These are phyloP conservation scores for Sebastes diaconus DNA, from an alignment of 2,797 vertebrate species.

Conservation along the genomic window DNA sequence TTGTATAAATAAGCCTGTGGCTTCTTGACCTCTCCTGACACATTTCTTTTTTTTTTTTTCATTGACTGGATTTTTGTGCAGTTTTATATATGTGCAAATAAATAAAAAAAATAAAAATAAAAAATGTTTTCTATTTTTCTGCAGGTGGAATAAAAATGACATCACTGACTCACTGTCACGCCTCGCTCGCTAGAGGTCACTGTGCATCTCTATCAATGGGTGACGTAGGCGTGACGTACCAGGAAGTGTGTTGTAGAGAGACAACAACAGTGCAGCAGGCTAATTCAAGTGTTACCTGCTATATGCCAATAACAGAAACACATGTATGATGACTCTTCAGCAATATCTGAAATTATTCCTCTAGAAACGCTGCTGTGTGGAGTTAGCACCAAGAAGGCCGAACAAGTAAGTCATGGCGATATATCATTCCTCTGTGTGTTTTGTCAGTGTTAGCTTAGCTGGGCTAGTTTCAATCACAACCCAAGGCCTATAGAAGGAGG, in stretches of 20 bases:
- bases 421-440: not conserved
- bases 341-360: not conserved
- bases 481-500: too few relatives aligned
- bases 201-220: accelerated
- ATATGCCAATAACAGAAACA: not conserved
- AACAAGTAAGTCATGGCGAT: conserved; percentile 42
- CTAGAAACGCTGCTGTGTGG: not conserved
- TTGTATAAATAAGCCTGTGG: too few relatives aligned
- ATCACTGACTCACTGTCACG: conserved; percentile 20
- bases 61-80: too few relatives aligned
- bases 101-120: too few relatives aligned
- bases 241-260: conserved; percentile 38
- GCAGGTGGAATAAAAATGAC: conserved; percentile 47
- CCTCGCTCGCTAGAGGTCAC: conserved; percentile 57
- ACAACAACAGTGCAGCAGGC: not conserved
- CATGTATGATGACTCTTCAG: not conserved
- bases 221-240: conserved; percentile 56
- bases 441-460: not conserved
- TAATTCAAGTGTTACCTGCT: not conserved
- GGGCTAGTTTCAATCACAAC: not conserved
- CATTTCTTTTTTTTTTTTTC: too few relatives aligned
- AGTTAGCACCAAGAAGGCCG: not conserved
- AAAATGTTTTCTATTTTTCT: conserved; percentile 7
- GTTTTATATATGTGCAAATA: too few relatives aligned
- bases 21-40: too few relatives aligned